These are phyloP conservation scores for Aporophyla nigra DNA, from an alignment of 2,888 invertebrate genomes.

Conservation along the genomic window DNA sequence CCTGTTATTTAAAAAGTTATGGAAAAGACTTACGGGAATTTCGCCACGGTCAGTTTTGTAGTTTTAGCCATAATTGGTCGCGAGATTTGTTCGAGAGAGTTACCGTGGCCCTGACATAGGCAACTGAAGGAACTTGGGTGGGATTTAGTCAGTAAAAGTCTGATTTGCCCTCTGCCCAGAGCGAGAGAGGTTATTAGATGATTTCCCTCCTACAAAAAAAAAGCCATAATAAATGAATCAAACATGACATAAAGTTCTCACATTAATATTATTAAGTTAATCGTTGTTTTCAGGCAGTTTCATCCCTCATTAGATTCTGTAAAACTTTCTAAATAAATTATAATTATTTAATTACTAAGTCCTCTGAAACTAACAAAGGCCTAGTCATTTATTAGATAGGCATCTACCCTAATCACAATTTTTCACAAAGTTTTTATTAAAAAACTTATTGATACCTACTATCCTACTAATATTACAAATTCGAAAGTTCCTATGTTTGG, in stretches of 20 bases:
- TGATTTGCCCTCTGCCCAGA: too few relatives aligned
- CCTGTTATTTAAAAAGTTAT: too few relatives aligned
- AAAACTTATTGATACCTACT: neutral
- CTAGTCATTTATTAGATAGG: neutral
- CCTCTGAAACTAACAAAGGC: neutral
- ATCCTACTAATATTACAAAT: too few relatives aligned
- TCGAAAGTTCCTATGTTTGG: too few relatives aligned
- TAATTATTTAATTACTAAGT: constrained; percentile 3
- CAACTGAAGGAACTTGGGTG: too few relatives aligned
- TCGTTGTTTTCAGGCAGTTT: neutral
- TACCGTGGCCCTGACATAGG: too few relatives aligned
- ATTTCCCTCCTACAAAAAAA: too few relatives aligned
- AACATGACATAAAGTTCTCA: neutral
- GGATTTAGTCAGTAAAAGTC: too few relatives aligned
- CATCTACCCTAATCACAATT: neutral
- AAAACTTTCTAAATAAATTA: constrained; percentile 2
- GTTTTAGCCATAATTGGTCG: neutral
- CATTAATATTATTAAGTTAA: neutral
- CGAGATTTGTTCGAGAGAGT: too few relatives aligned
- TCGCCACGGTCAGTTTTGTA: neutral
- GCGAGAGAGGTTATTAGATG: too few relatives aligned
- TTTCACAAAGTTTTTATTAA: neutral
- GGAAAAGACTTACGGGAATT: neutral
- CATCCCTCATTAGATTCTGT: too few relatives aligned
- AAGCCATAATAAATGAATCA: neutral